Conservation (phyloP, 92 coral and sea anemone genomes). For the Epizoanthus fatuus region DNA sequence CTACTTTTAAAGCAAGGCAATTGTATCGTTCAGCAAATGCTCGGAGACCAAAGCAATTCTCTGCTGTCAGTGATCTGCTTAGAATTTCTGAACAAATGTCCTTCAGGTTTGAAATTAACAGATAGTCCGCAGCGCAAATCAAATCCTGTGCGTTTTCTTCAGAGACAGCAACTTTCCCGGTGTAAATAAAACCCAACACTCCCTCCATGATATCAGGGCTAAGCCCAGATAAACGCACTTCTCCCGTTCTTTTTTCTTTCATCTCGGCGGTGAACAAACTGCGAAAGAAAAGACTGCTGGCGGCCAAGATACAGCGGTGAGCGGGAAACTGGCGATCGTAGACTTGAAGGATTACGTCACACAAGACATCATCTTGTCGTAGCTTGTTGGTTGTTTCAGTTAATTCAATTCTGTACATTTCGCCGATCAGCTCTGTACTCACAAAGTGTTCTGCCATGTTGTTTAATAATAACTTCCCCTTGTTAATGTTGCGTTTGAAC, state of each 20-base stretch:
- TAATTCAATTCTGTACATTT: conserved; percentile 31
- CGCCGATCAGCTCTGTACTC: conserved; percentile 14
- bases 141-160: conserved; percentile 77
- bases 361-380: conserved; percentile 72
- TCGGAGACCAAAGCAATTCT: conserved; percentile 82
- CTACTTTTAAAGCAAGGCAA: conserved; percentile 70
- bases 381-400: conserved; percentile 72
- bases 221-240: conserved; percentile 72
- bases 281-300: conserved; percentile 89
- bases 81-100: conserved; percentile 78
- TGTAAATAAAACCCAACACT: conserved; percentile 78
- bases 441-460: not conserved
- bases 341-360: conserved; percentile 84
- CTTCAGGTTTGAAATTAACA: conserved; percentile 85
- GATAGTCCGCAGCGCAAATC: conserved; percentile 87
- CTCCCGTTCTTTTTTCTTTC: conserved; percentile 76
- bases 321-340: conserved; percentile 69
- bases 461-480: not conserved
- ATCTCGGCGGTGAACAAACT: conserved; percentile 82
- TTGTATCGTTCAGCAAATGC: conserved; percentile 88
- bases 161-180: conserved; percentile 76
- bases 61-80: conserved; percentile 67
- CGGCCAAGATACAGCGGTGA: conserved; percentile 83
- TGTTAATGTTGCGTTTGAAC: not conserved
- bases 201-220: conserved; percentile 72